Conservation (phyloP, 1,140 invertebrate genomes). For the Drosophila prosaltans region DNA sequence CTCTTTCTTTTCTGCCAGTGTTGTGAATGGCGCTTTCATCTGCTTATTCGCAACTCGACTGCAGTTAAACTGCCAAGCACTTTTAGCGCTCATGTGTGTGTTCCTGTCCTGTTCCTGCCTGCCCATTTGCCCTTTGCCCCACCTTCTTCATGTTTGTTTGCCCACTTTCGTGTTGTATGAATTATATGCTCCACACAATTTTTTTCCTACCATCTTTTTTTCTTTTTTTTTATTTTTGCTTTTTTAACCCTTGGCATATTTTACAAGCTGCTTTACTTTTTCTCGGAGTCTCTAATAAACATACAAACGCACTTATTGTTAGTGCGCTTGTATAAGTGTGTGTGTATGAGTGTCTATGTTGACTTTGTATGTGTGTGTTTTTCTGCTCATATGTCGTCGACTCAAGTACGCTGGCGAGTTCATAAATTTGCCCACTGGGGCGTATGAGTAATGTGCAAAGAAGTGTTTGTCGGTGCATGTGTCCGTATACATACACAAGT, state of each 20-base stretch:
- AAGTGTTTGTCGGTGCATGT: constrained; percentile 43
- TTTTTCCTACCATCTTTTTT: neutral
- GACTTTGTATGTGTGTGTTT: constrained; percentile 33
- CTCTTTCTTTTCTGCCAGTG: constrained; percentile 21
- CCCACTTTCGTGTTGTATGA: constrained; percentile 66
- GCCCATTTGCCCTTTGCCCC: neutral
- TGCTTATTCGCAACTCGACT: constrained; percentile 53
- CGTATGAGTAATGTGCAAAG: constrained; percentile 78
- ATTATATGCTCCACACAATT: constrained; percentile 73
- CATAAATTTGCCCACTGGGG: constrained; percentile 80
- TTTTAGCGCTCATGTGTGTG: constrained; percentile 39
- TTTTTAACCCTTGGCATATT: constrained; percentile 78
- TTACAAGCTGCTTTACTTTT: constrained; percentile 75
- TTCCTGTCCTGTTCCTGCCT: neutral
- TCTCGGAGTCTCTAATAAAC: constrained; percentile 66
- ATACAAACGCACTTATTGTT: constrained; percentile 73
- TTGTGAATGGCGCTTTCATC: constrained; percentile 25
- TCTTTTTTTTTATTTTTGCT: constrained; percentile 9
- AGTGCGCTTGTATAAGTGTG: constrained; percentile 18
- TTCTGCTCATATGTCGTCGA: constrained; percentile 60
- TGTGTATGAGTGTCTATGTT: neutral
- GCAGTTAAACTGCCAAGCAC: constrained; percentile 49
- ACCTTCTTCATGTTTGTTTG: constrained; percentile 49
- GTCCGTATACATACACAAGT: neutral
- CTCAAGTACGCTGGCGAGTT: constrained; percentile 74